Evolutionary conservation across 2,797 vertebrate species (phyloP).

Genomic region (Yasuhikotakia modesta): DNA sequence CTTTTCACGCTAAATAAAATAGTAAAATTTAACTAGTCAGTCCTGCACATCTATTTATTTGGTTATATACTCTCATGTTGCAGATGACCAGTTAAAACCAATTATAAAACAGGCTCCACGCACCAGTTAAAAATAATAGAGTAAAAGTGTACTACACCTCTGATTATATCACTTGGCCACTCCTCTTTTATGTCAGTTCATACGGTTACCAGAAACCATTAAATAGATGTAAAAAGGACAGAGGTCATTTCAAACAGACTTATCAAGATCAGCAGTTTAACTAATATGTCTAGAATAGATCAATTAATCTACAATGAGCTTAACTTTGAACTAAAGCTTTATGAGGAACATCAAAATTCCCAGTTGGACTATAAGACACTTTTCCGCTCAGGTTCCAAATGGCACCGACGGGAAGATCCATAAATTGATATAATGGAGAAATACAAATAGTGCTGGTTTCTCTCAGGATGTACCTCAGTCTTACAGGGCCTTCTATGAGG

Average conservation of each 20-base stretch:
- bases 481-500: constrained; percentile 11
- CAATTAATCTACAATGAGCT: constrained; percentile 48
- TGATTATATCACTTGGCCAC: constrained; percentile 13
- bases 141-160: not conserved
- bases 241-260: constrained; percentile 51
- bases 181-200: constrained; percentile 33
- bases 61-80: not conserved
- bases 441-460: constrained; percentile 42
- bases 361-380: constrained; percentile 49
- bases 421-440: constrained; percentile 51
- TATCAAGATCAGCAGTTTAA: constrained; percentile 51
- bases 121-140: not conserved
- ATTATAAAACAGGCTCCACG: too few relatives aligned
- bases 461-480: not conserved
- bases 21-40: not conserved
- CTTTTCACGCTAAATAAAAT: not conserved
- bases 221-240: constrained; percentile 33
- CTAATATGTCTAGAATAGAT: constrained; percentile 51
- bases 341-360: constrained; percentile 50
- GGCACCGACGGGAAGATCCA: constrained; percentile 41
- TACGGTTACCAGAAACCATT: constrained; percentile 35
- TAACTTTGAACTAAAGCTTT: constrained; percentile 49
- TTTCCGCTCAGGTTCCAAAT: constrained; percentile 42
- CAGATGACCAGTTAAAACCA: not conserved
- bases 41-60: not conserved